These are phyloP conservation scores for Diploptera punctata DNA, from an alignment of 2,888 invertebrate species.

Conservation along the genomic window DNA sequence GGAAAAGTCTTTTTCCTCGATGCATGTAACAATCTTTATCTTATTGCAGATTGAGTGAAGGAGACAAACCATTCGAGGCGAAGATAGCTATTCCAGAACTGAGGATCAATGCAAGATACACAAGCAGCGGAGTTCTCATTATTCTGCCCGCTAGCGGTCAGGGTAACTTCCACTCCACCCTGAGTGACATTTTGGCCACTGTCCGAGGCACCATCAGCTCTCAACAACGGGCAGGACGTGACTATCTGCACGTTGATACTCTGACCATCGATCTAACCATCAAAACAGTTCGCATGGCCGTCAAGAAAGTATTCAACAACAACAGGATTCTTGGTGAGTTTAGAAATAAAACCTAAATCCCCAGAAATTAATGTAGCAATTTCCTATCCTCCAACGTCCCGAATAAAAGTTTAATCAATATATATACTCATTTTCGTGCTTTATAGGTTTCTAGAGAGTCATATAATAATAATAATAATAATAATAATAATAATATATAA, in stretches of 20 bases:
- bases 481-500: too few species aligned
- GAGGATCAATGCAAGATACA: slow-evolving; percentile 69
- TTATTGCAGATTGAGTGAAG: slow-evolving; percentile 59
- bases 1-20: too few species aligned
- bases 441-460: too few species aligned
- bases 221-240: slow-evolving; percentile 55
- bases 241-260: slow-evolving; percentile 67
- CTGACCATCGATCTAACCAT: slow-evolving; percentile 66
- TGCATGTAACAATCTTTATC: too few species aligned
- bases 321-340: slow-evolving; percentile 71
- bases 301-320: slow-evolving; percentile 71
- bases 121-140: slow-evolving; percentile 71
- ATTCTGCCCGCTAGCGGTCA: slow-evolving; percentile 75
- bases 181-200: slow-evolving; percentile 65
- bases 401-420: too few species aligned
- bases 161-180: slow-evolving; percentile 70
- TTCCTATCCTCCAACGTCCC: too few species aligned
- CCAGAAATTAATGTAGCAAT: too few species aligned
- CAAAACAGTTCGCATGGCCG: slow-evolving; percentile 67
- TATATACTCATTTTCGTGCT: too few species aligned
- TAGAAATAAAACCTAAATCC: too few species aligned
- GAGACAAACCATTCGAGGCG: slow-evolving; percentile 70
- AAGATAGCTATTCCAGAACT: slow-evolving; percentile 68
- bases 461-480: too few species aligned
- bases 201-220: slow-evolving; percentile 65